Conservation (phyloP, 2,113 vertebrate genomes). For the Upupa epops region DNA sequence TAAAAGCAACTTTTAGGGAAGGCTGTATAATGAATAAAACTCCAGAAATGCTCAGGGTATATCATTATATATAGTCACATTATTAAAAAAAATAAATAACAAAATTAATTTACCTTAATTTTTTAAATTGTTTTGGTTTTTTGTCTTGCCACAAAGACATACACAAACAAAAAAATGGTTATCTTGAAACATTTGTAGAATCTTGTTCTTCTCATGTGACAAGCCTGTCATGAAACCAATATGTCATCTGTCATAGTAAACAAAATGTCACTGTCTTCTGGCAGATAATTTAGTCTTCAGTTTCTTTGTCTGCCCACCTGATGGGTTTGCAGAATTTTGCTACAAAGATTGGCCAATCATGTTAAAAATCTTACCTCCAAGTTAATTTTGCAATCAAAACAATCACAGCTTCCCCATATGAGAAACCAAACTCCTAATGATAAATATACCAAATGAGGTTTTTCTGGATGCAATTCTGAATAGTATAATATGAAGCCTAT, state of each 20-base stretch:
- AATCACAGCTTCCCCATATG: neutral
- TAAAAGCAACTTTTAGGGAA: neutral
- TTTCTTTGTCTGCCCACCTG: neutral
- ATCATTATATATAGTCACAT: neutral
- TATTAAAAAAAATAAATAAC: neutral
- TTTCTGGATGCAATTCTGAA: neutral
- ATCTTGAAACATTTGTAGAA: neutral
- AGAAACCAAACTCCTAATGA: neutral
- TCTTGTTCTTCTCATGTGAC: neutral
- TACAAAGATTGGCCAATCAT: neutral
- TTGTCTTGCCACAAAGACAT: neutral
- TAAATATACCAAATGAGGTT: neutral
- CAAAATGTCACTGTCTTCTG: neutral
- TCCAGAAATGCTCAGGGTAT: neutral
- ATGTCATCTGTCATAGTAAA: neutral
- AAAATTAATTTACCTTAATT: fast-evolving
- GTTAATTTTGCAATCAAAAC: neutral
- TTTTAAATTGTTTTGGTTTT: neutral
- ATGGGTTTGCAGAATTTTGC: neutral
- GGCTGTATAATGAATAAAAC: neutral
- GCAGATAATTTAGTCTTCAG: neutral
- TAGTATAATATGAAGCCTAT: neutral
- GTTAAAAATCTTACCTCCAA: neutral
- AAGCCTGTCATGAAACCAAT: neutral
- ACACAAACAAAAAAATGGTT: neutral